Percentiles rank a stretch among this genome's conserved stretches.
phyloP scores from a whole-genome alignment of 2,113 vertebrate genomes.

The Pelobates fuscus region DNA sequence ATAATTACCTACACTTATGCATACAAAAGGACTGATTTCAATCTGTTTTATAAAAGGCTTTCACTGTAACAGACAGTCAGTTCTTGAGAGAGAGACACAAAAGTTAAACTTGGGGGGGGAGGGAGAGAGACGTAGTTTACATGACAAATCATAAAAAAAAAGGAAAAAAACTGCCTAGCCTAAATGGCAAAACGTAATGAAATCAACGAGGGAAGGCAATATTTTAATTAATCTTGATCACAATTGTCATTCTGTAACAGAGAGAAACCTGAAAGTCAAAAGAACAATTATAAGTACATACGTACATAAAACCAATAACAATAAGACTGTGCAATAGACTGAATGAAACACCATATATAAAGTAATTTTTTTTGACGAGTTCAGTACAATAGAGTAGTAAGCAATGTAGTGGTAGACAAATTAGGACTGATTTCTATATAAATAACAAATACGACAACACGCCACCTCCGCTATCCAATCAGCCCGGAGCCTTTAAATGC shows the following conservation, averaged over 20 bases:
- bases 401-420: too few relatives aligned
- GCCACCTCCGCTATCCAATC: too few relatives aligned
- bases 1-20: constrained; percentile 91
- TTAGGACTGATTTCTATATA: too few relatives aligned
- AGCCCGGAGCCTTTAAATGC: too few relatives aligned
- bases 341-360: too few relatives aligned
- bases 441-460: too few relatives aligned
- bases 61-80: constrained; percentile 75
- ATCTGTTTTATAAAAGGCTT: constrained; percentile 84
- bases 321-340: too few relatives aligned
- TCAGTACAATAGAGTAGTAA: too few relatives aligned
- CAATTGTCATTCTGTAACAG: constrained; percentile 52
- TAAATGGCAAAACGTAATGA: constrained; percentile 58
- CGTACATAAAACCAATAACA: too few relatives aligned
- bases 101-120: constrained; percentile 65
- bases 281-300: too few relatives aligned
- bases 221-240: constrained; percentile 60
- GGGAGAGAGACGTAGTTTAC: constrained; percentile 65
- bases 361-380: too few relatives aligned
- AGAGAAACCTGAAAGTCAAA: too few relatives aligned
- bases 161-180: constrained; percentile 69
- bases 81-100: constrained; percentile 67
- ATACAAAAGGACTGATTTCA: constrained; percentile 86
- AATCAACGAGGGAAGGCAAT: constrained; percentile 64
- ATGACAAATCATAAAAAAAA: constrained; percentile 73